Evolutionary conservation across 53 echinoderm and acorn worm genomes (phyloP), one percentile per base, ranked within the genome.

Genomic region (Zoroaster sp.): DNA sequence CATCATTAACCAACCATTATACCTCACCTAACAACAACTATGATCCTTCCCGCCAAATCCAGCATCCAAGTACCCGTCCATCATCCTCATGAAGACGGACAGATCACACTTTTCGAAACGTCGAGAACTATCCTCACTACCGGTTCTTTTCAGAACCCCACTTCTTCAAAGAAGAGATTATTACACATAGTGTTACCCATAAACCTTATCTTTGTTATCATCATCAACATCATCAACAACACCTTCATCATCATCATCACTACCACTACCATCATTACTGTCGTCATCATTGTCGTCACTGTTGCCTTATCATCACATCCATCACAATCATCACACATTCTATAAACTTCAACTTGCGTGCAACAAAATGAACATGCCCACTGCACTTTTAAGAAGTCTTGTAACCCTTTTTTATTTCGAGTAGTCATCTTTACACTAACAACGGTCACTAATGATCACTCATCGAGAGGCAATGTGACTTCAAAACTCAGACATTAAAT

Each of bases 381-480:
- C n/a, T 59, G 21, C 63, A 59, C 63, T 59, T 59, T 59, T 59
- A 28, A 59, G 63, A 59, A 7, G 8, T 59, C 63, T 59, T 28
- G 63, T 25, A 59, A 28, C 28, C 28, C 9, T 59, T 59, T 59
- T 28, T 25, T 25, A 25, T 54, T 59, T 59, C 59, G 28, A 59
- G 59, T 59, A 59, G 59, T 59, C 59, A 59, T 59, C 59, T 59
- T 59, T 59, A 20, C 28, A 25, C 28, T 28, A 59, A 59, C 63
- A 59, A 59, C 10, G 63, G 23, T 59, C 63, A 28, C 63, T 25
- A 28, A 5, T 20, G 67, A 67, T 81, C 81, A 66, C 32, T 81
- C 81, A 42, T 20, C 66, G 66, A 66, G 39, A 65, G 41, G 44
- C 81, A 74, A 40, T 74, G 74, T 43, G 67, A 66, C 81, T 81